Evolutionary conservation across 2,113 vertebrate genomes (phyloP).

Genomic region (Cairina moschata): DNA sequence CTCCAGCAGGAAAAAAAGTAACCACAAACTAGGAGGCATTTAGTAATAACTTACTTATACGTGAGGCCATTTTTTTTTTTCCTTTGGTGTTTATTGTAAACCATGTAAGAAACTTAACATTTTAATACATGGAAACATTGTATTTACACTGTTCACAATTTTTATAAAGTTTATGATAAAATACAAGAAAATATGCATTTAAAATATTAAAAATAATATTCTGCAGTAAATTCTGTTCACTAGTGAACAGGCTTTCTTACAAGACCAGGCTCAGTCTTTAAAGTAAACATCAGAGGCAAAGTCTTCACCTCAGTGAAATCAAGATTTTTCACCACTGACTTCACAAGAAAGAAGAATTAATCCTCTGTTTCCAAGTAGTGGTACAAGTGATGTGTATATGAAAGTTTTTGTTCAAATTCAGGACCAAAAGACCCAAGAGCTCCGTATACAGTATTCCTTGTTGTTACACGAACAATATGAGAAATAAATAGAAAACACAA

Average conservation of each 20-base stretch:
- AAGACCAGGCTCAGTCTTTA: conserved; percentile 30
- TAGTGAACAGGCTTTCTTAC: conserved; percentile 10
- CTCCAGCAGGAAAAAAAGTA: background rate
- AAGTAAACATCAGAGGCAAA: conserved; percentile 50
- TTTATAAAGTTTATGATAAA: conserved; percentile 57
- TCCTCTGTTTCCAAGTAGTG: background rate
- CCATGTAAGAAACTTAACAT: background rate
- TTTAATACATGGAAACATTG: conserved; percentile 18
- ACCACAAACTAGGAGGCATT: background rate
- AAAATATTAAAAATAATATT: conserved; percentile 43
- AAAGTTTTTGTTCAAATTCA: background rate
- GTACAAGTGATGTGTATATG: background rate
- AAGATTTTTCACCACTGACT: background rate
- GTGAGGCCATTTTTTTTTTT: background rate
- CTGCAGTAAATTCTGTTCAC: background rate
- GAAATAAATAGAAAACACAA: background rate
- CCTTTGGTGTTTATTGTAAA: conserved; percentile 55
- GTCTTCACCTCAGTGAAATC: conserved; percentile 17
- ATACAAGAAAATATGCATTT: conserved; percentile 21
- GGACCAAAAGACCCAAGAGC: background rate
- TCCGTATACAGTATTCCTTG: conserved; percentile 27
- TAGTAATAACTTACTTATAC: background rate
- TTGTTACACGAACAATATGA: background rate
- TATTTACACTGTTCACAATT: conserved; percentile 34
- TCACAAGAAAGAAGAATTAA: background rate